phyloP scores from a whole-genome alignment of 2,797 vertebrate species.

The Chlorospingus flavigularis region DNA sequence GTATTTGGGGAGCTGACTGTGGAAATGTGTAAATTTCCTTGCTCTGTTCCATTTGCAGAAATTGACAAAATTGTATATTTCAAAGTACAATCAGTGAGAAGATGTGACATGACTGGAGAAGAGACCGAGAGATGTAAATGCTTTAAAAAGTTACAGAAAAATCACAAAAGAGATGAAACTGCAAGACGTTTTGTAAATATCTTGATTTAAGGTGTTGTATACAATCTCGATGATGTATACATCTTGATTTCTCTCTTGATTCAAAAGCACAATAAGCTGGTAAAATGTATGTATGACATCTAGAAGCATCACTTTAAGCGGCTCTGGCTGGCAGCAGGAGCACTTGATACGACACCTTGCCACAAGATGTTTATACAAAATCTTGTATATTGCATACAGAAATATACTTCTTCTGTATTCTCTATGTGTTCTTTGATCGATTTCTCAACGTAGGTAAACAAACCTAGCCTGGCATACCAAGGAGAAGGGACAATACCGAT shows the following conservation, averaged over 20 bases:
- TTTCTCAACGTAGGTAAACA: neutral
- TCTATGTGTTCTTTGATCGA: neutral
- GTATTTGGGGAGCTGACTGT: neutral
- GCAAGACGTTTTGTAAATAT: neutral
- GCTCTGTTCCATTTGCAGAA: neutral
- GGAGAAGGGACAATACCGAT: accelerated
- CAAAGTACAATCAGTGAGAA: neutral
- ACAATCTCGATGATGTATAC: neutral
- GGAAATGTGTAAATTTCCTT: neutral
- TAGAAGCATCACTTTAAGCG: neutral
- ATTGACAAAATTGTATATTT: neutral
- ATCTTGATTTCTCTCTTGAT: neutral
- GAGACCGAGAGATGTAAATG: accelerated
- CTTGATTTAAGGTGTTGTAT: neutral
- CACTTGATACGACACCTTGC: neutral
- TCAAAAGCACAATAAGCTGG: neutral
- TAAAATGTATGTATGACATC: neutral
- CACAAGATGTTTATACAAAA: neutral
- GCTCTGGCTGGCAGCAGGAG: neutral
- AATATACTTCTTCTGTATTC: neutral
- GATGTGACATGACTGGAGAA: neutral
- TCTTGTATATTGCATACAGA: neutral
- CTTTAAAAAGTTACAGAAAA: neutral
- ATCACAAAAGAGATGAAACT: neutral
- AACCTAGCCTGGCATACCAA: accelerated